These are phyloP conservation scores for Pristionchus exspectatus DNA, from an alignment of 2,888 invertebrate genomes.

Conservation along the genomic window DNA sequence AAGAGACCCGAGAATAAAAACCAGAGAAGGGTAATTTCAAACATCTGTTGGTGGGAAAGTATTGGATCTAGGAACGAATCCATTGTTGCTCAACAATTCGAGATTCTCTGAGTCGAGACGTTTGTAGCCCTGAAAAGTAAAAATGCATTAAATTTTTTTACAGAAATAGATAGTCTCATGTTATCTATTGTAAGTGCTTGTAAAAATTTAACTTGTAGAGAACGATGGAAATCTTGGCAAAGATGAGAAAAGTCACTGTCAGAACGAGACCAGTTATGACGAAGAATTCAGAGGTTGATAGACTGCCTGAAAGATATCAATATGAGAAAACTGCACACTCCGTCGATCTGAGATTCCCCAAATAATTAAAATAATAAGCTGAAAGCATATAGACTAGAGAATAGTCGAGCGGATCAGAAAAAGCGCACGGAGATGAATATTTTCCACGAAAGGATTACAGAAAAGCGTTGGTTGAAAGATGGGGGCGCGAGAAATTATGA, in stretches of 20 bases:
- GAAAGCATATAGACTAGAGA: background rate
- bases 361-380: no score
- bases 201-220: constrained; percentile 47
- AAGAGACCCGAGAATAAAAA: background rate
- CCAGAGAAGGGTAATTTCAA: background rate
- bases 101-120: constrained; percentile 28
- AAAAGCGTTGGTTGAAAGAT: background rate
- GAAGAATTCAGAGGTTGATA: constrained; percentile 48
- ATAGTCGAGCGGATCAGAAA: background rate
- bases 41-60: constrained; percentile 43
- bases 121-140: constrained; percentile 24
- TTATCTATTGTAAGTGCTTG: no score
- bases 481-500: background rate
- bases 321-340: no score
- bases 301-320: background rate
- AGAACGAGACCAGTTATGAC: constrained; percentile 30
- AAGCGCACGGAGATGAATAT: background rate
- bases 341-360: no score
- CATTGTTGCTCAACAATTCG: constrained; percentile 30
- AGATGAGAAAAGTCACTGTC: constrained; percentile 28
- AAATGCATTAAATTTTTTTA: background rate
- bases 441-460: background rate
- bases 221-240: constrained; percentile 35
- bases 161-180: background rate
- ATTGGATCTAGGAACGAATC: background rate